Percentiles rank a stretch among this genome's conserved stretches.
phyloP scores from a whole-genome alignment of 2,888 invertebrate species.

The Cryptosula pallasiana region DNA sequence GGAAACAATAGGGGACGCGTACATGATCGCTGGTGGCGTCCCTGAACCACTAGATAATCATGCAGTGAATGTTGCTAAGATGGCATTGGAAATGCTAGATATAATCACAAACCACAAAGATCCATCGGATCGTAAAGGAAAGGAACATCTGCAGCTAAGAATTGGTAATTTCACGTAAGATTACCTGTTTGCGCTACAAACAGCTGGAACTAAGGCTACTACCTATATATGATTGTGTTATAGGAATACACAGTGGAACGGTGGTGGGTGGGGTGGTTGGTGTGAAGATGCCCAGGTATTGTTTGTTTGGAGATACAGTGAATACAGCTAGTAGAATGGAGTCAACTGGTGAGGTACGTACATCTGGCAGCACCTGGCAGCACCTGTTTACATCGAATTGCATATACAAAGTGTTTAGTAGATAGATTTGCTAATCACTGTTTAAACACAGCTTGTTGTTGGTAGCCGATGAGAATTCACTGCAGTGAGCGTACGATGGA shows the following conservation, averaged over 20 bases:
- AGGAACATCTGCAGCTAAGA: constrained; percentile 54
- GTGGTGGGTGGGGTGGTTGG: constrained; percentile 76
- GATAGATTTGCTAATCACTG: too few relatives aligned
- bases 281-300: constrained; percentile 86
- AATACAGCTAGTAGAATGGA: constrained; percentile 46
- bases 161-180: constrained; percentile 47
- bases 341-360: constrained; percentile 35
- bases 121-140: constrained; percentile 69
- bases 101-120: constrained; percentile 85
- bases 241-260: constrained; percentile 44
- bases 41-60: constrained; percentile 84
- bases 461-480: constrained; percentile 79
- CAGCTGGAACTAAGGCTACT: not conserved
- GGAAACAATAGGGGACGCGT: constrained; percentile 96
- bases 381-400: too few relatives aligned
- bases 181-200: not conserved
- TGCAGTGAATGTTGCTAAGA: constrained; percentile 65
- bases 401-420: too few relatives aligned
- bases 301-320: constrained; percentile 55
- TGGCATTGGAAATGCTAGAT: constrained; percentile 94
- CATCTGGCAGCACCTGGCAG: not conserved
- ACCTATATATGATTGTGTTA: constrained; percentile 2
- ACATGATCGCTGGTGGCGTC: constrained; percentile 95
- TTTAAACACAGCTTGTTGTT: too few relatives aligned
- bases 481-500: constrained; percentile 83